Evolutionary conservation across 2,888 invertebrate species (phyloP), one percentile per base, ranked within the genome.

Genomic region (Perithous albicinctus): DNA sequence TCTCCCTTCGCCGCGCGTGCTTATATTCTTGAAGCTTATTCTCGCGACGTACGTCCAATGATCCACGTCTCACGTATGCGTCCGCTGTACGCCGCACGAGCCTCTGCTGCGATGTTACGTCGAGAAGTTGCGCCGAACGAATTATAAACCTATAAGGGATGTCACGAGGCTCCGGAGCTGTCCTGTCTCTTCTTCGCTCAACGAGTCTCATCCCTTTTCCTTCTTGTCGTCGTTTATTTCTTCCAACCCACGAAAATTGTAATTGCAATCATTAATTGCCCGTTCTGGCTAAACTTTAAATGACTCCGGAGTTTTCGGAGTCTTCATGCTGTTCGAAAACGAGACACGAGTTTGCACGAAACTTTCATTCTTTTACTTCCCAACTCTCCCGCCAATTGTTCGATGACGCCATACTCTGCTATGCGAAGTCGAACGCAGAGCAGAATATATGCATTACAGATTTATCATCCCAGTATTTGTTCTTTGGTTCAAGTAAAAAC

Each of bases 61-160:
- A 82, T 82, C 59, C 72, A 61, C 70, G 75, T 81, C 41, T 74
- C 78, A 82, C 77, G 81, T 83, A 78, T 78, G 80, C 80, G 78
- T 80, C 78, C 78, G 80, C 69, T 70, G 67, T 82, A 67, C 64
- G 73, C 84, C 61, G 83, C 79, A 81, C 80, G 81, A 85, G 79
- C 80, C 74, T n/a, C 38, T 73, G 74, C 77, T n/a, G 78, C 79
- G 76, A 66, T 83, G 51, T 83, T 51, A 82, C 75, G 78, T 82
- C 72, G 64, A 56, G 67, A 78, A 82, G 59, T 82, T 78, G 15
- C 26, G 43, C 64, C 72, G 70, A 82, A 78, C 66, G 82, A 82
- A 78, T 78, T 67, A 70, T 59, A 66, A 78, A 75, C 56, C 70
- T 43, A 54, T 26, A 75, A 64, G 66, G 54, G 73, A 67, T 82